Evolutionary conservation across 2,113 vertebrate genomes (phyloP).

Genomic region (Pristiophorus japonicus): DNA sequence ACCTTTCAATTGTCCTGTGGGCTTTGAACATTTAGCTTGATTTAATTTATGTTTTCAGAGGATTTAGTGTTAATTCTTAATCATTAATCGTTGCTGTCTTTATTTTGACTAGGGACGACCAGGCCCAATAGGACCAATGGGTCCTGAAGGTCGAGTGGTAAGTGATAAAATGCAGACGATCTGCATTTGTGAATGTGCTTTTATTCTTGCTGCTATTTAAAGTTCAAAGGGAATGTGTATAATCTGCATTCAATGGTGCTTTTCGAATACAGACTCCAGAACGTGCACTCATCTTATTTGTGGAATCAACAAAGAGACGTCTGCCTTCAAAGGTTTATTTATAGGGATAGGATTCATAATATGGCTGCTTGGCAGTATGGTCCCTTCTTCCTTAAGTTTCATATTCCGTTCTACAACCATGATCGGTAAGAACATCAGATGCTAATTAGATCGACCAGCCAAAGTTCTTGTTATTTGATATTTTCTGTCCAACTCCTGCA

Average conservation of each 20-base stretch:
- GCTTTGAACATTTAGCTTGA: background rate
- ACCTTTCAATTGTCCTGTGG: too few species aligned
- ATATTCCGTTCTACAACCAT: background rate
- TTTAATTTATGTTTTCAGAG: background rate
- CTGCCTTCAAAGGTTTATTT: background rate
- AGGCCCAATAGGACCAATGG: constrained; percentile 63
- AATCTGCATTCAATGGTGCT: background rate
- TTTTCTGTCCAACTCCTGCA: background rate
- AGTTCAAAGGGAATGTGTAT: background rate
- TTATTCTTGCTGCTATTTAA: background rate
- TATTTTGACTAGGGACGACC: constrained; percentile 51
- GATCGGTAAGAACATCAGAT: background rate
- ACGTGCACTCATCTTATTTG: background rate
- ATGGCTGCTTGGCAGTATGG: background rate
- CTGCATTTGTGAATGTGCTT: background rate
- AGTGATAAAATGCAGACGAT: constrained; percentile 42
- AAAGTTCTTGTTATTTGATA: background rate
- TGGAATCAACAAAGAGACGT: background rate
- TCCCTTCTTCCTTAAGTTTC: background rate
- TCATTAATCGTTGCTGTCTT: constrained; percentile 20
- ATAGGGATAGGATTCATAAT: background rate
- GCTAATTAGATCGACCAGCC: background rate
- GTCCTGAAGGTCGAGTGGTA: constrained; percentile 63
- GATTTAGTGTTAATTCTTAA: background rate
- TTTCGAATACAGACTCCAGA: background rate